Evolutionary conservation across 2,797 vertebrate species (phyloP), one percentile per base, ranked within the genome.

Genomic region (Buphagus erythrorhynchus): DNA sequence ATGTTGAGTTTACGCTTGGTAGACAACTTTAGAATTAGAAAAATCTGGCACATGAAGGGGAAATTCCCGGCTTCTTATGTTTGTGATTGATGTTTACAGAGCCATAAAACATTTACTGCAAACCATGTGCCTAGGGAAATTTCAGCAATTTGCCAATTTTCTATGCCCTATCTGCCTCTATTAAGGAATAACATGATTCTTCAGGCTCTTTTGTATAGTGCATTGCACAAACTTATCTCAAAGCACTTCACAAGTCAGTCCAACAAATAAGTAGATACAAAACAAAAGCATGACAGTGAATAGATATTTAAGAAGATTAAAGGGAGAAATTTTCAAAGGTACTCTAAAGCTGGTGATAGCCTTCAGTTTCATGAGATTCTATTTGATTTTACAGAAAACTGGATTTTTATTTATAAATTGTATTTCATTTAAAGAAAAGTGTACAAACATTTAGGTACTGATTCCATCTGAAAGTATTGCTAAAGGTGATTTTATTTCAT

Each of bases 1-100:
- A 66, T 38, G 24, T 79, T 93, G 18, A 75, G 31, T 88, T 97
- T 97, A 65, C 15, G 14, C 18, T 76, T 72, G 55, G 63, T 54
- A 77, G 80, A 74, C 65, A 93, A 62, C 51, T 73, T 95, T 89
- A 86, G 83, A 96, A 95, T 95, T 81, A 91, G 69, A 96, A 97
- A 97, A 95, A 90, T 73, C 42, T 90, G 87, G 86, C 67, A 51
- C 55, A 48, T 6, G 12, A 62, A 35, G 8, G 13, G 2, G 2
- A 4, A 12, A 45, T 12, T 17, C 8, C 20, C 6, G 15, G 18
- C 54, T 88, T 89, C 62, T 46, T 95, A 21, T 22, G 6, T 76
- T 36, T 76, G 52, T 86, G 80, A 93, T 84, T 90, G 81, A 86
- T 97, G 63, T 87, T 96, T 96, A 90, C 59, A 86, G 45, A 86